Evolutionary conservation across 2,888 invertebrate species (phyloP).

Genomic region (Microplitis deprimator): DNA sequence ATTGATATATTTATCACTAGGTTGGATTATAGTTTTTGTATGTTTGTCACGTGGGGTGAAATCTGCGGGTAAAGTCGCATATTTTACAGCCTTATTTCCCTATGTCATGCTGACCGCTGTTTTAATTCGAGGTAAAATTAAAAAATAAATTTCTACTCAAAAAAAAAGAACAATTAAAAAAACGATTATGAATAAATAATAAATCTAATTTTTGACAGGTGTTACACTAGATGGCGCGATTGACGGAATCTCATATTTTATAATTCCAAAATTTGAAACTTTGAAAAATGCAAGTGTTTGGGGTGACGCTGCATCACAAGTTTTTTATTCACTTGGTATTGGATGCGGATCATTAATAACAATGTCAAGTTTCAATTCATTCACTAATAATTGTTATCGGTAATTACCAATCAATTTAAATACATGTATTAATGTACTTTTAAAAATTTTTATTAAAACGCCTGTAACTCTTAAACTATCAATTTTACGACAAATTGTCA

Average conservation of each 20-base stretch:
- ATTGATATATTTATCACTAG: slow-evolving; percentile 72
- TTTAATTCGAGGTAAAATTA: slow-evolving; percentile 73
- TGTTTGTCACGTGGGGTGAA: slow-evolving; percentile 75
- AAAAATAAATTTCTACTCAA: background rate
- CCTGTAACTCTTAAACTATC: too few species aligned
- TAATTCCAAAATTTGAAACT: slow-evolving; percentile 78
- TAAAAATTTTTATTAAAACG: too few species aligned
- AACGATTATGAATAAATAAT: background rate
- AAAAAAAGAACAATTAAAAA: background rate
- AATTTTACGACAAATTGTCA: too few species aligned
- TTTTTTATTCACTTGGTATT: slow-evolving; percentile 76
- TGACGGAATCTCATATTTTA: slow-evolving; percentile 77
- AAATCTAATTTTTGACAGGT: background rate
- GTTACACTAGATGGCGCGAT: slow-evolving; percentile 76
- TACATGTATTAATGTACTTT: too few species aligned
- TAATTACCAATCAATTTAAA: slow-evolving; percentile 51
- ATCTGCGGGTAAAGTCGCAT: slow-evolving; percentile 78
- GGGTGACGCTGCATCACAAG: slow-evolving; percentile 78
- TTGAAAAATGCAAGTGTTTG: slow-evolving; percentile 76
- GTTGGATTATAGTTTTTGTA: slow-evolving; percentile 74
- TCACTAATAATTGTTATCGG: slow-evolving; percentile 75
- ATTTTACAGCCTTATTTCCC: slow-evolving; percentile 81
- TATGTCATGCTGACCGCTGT: slow-evolving; percentile 76
- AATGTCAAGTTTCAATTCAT: slow-evolving; percentile 77
- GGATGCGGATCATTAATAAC: slow-evolving; percentile 77